A percentile compares a stretch with the other conserved stretches of the same genome.
Conservation (phyloP, 2,797 vertebrate genomes). For the Acanthurus lineatus region DNA sequence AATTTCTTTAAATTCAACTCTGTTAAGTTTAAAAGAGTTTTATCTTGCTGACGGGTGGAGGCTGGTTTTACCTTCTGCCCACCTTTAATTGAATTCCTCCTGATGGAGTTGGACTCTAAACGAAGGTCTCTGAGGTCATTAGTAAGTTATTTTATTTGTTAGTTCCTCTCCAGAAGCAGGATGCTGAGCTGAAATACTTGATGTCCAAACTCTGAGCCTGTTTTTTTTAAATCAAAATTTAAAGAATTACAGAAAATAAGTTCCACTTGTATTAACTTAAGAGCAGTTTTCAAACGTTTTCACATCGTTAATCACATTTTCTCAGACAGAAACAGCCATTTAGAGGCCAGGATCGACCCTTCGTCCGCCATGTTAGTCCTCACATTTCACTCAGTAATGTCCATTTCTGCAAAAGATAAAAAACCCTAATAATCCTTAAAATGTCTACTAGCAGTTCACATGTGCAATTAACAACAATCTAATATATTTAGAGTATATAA, state of each 20-base stretch:
- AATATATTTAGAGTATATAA: not conserved
- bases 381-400: too few species aligned
- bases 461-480: not conserved
- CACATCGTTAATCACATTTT: not conserved
- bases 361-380: too few species aligned
- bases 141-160: not conserved
- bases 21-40: conserved; percentile 13
- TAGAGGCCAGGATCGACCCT: too few species aligned
- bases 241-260: not conserved
- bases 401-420: too few species aligned
- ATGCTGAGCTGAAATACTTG: not conserved
- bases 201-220: conserved; percentile 5
- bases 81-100: not conserved
- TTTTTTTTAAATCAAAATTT: conserved; percentile 24
- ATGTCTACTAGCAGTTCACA: not conserved
- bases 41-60: not conserved
- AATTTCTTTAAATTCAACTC: conserved; percentile 14
- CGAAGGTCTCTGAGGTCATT: too few species aligned
- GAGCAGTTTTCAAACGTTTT: not conserved
- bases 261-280: too few species aligned
- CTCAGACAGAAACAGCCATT: not conserved
- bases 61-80: not conserved
- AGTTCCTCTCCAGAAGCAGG: not conserved
- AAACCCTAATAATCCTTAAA: not conserved
- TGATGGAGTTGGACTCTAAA: too few species aligned